Conservation (phyloP, 2,113 vertebrate genomes). For the Neogobius melanostomus region DNA sequence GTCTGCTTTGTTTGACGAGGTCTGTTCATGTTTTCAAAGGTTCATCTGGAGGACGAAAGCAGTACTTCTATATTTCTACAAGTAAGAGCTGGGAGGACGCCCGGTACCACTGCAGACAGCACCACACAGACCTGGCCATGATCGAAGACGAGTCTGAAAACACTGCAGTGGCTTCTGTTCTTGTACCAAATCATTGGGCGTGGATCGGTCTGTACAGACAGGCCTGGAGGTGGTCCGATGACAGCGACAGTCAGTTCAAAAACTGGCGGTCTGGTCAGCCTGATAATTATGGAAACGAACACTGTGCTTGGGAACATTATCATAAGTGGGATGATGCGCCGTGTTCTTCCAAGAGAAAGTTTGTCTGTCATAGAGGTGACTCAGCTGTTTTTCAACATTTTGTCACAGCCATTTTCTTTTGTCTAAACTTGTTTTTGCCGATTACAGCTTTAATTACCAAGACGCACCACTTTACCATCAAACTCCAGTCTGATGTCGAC, state of each 20-base stretch:
- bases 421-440: background rate
- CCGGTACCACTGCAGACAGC: background rate
- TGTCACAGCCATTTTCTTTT: no score
- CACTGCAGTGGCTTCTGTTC: background rate
- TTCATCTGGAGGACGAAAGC: background rate
- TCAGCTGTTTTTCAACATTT: background rate
- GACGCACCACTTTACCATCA: background rate
- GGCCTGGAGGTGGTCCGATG: conserved; percentile 1
- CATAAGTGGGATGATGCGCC: background rate
- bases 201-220: background rate
- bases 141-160: background rate
- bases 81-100: background rate
- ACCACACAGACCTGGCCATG: background rate
- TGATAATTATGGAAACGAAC: background rate
- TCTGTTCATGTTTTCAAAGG: background rate
- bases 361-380: background rate
- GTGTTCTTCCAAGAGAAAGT: background rate
- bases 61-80: background rate
- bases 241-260: background rate
- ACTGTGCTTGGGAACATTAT: background rate
- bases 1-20: no score
- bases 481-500: background rate
- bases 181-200: background rate
- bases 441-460: background rate
- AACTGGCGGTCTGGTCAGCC: background rate